Evolutionary conservation across 2,113 vertebrate genomes (phyloP), one percentile per base, ranked within the genome.

Genomic region (Heterotilapia buettikoferi): DNA sequence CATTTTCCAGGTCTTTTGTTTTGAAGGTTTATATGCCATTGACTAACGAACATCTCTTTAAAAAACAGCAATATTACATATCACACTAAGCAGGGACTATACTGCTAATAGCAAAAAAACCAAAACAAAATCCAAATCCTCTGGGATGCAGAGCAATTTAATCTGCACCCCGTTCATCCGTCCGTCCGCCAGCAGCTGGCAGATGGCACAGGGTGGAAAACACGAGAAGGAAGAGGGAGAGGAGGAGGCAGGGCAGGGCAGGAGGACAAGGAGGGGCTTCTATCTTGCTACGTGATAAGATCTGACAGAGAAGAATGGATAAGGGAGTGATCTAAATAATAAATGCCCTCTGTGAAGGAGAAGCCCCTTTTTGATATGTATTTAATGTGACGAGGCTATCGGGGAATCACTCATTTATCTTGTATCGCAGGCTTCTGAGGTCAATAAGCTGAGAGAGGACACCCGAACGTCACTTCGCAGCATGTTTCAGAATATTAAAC

Each of bases 111-210:
- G 86, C 31, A 71, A 52, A 50, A 24, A 76, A 66, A 1, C 0
- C 61, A 45, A 45, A 76, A 11, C 14, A 89, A 89, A 84, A 52
- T 43, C 52, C 86, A 91, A 94, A 95, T 94, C 90, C 93, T 71
- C 10, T 6, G 89, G 86, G 86, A 93, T 84, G 80, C 56, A 56
- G 16, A 71, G 88, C 88, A 90, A 80, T 95, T 90, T 93, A 94
- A 94, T 94, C 94, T 91, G 85, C 57, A 80, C 29, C 36, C 38
- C 50, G n/a, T 79, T 88, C 92, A 91, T 84, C 87, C 26, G 2
- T 85, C 80, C 87, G 50, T 85, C 76, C 78, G 59, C 81, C 88
- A 82, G 79, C 92, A 93, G 94, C 91, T 95, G 94, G 94, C 92
- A 94, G 89, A 94, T 94, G 92, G 89, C 83, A 83, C 18, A 78